phyloP scores from a whole-genome alignment of 2,888 invertebrate species.

The Boloria euphrosyne region DNA sequence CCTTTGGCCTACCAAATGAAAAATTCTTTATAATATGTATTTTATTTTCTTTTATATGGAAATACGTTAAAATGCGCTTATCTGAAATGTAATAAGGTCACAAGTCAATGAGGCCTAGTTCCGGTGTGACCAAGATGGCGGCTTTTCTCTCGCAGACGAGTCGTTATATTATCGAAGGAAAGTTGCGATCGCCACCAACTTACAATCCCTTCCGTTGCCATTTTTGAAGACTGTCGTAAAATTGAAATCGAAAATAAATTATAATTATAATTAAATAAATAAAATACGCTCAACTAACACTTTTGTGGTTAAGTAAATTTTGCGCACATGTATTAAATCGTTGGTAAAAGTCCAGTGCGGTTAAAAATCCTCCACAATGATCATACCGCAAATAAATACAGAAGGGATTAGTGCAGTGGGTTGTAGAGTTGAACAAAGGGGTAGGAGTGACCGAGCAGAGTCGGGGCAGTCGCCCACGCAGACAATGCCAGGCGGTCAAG shows the following conservation, averaged over 20 bases:
- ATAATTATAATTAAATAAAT: no score
- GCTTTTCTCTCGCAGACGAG: constrained; percentile 27
- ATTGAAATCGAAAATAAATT: constrained; percentile 32
- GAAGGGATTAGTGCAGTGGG: constrained; percentile 40
- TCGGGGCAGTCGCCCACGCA: constrained; percentile 42
- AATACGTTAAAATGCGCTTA: constrained; percentile 4
- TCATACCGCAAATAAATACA: constrained; percentile 35
- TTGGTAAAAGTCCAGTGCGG: constrained; percentile 17
- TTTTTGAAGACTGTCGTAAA: constrained; percentile 36
- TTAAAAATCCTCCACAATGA: constrained; percentile 31
- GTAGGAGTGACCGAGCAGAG: constrained; percentile 47
- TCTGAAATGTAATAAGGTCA: constrained; percentile 20
- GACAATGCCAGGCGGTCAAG: constrained; percentile 66
- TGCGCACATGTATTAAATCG: constrained; percentile 12
- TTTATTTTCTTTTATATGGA: not conserved
- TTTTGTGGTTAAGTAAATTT: constrained; percentile 23
- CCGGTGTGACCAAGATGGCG: constrained; percentile 26
- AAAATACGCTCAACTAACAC: not conserved
- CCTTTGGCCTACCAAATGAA: no score
- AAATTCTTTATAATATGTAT: not conserved
- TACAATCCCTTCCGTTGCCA: constrained; percentile 35
- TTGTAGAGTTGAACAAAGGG: constrained; percentile 50
- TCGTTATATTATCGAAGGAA: constrained; percentile 32
- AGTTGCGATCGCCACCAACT: constrained; percentile 34
- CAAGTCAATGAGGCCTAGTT: constrained; percentile 31